phyloP scores from a whole-genome alignment of 2,888 invertebrate genomes.

The Dolichopus griseipennis region DNA sequence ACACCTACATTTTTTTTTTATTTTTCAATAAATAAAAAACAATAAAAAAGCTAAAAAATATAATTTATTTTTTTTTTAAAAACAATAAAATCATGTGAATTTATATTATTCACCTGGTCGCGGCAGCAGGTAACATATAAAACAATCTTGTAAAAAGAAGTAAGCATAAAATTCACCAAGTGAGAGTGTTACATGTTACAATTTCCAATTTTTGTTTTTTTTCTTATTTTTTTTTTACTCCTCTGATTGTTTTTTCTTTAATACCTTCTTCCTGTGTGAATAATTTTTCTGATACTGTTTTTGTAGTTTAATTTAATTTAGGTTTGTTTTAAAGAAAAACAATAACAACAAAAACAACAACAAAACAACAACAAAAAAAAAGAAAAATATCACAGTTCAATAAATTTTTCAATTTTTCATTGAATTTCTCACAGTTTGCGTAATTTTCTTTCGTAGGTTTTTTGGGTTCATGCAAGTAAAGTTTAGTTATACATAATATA shows the following conservation, averaged over 20 bases:
- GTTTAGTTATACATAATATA: too few relatives aligned
- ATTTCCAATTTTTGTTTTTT: neutral
- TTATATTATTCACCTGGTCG: neutral
- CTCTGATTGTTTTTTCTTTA: neutral
- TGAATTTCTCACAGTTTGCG: conserved; percentile 3
- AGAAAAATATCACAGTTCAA: neutral
- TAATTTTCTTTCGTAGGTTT: neutral
- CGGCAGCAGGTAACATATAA: neutral
- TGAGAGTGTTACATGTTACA: neutral
- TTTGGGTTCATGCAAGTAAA: neutral
- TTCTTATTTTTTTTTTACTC: too few relatives aligned
- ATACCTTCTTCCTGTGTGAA: conserved; percentile 3
- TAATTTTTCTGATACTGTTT: neutral
- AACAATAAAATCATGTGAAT: neutral
- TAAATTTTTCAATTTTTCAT: neutral
- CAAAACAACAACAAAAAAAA: too few relatives aligned
- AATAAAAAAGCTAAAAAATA: too few relatives aligned
- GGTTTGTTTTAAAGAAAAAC: neutral
- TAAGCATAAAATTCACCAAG: neutral
- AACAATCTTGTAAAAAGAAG: neutral
- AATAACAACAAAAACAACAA: too few relatives aligned
- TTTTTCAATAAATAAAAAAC: too few relatives aligned
- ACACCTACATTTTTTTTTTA: too few relatives aligned
- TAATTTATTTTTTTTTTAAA: too few relatives aligned
- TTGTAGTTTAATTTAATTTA: conserved; percentile 6